phyloP scores from a whole-genome alignment of 2,797 vertebrate genomes.

The Leptatherina wallacei region DNA sequence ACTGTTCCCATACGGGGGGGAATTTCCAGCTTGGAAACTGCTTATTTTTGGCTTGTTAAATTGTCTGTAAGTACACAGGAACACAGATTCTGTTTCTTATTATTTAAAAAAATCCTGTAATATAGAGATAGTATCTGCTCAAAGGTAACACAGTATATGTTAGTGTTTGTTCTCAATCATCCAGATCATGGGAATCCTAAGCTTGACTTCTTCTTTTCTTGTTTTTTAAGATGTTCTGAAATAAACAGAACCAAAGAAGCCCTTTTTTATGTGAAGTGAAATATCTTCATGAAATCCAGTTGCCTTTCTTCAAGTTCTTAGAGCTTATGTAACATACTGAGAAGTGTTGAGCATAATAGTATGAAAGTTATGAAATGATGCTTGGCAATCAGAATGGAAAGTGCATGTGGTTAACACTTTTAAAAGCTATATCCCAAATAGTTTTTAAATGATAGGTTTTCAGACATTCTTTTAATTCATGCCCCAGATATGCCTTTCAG shows the following conservation, averaged over 20 bases:
- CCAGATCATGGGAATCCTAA: not conserved
- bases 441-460: conserved; percentile 52
- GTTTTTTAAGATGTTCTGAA: not conserved
- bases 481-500: conserved; percentile 36
- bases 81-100: conserved; percentile 28
- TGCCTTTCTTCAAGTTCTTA: not conserved
- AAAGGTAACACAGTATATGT: conserved; percentile 28
- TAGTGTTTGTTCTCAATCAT: not conserved
- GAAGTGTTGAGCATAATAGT: conserved; percentile 7
- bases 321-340: not conserved
- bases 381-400: conserved; percentile 14
- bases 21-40: conserved; percentile 57
- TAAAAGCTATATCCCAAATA: conserved; percentile 42
- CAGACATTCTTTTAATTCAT: conserved; percentile 38
- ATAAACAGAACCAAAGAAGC: not conserved
- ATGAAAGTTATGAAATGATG: conserved; percentile 19
- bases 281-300: not conserved
- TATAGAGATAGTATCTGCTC: conserved; percentile 7
- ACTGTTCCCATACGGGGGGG: conserved; percentile 29
- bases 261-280: not conserved
- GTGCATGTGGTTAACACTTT: conserved; percentile 41
- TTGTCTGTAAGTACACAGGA: conserved; percentile 46
- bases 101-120: conserved; percentile 21
- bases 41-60: conserved; percentile 47
- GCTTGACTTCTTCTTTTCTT: no score